These are phyloP conservation scores for Ennomos quercinarius DNA, from an alignment of 2,888 invertebrate species.

Conservation along the genomic window DNA sequence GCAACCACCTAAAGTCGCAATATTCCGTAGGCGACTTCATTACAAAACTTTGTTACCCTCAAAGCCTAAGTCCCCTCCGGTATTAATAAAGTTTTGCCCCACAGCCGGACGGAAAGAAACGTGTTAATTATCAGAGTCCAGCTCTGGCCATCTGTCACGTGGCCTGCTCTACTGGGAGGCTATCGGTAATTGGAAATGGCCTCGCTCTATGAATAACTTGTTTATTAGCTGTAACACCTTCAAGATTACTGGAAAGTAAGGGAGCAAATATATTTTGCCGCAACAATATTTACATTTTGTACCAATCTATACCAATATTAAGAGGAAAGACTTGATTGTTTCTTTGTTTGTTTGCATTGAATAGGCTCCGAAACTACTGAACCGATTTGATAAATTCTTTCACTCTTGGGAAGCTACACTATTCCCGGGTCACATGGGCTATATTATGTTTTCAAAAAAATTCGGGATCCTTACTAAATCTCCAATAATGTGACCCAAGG, in stretches of 20 bases:
- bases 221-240: conserved; percentile 12
- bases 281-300: too few species aligned
- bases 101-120: conserved; percentile 75
- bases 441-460: too few species aligned
- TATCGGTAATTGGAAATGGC: conserved; percentile 46
- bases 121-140: conserved; percentile 80
- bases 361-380: too few species aligned
- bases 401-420: too few species aligned
- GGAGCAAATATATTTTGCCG: neutral
- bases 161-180: conserved; percentile 47
- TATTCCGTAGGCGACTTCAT: conserved; percentile 81
- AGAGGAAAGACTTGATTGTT: too few species aligned
- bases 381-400: too few species aligned
- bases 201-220: conserved; percentile 36
- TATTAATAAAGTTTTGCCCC: conserved; percentile 85
- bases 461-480: too few species aligned
- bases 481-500: too few species aligned
- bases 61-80: conserved; percentile 77
- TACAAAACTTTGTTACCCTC: conserved; percentile 82
- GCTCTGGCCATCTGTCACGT: conserved; percentile 74
- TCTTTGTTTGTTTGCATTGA: too few species aligned
- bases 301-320: too few species aligned
- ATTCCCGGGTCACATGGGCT: too few species aligned
- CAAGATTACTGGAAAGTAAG: conserved; percentile 12
- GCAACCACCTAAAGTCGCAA: conserved; percentile 66